Base-by-base conservation (phyloP, 2,888 invertebrate species). In the Vesta saturnalis region DNA sequence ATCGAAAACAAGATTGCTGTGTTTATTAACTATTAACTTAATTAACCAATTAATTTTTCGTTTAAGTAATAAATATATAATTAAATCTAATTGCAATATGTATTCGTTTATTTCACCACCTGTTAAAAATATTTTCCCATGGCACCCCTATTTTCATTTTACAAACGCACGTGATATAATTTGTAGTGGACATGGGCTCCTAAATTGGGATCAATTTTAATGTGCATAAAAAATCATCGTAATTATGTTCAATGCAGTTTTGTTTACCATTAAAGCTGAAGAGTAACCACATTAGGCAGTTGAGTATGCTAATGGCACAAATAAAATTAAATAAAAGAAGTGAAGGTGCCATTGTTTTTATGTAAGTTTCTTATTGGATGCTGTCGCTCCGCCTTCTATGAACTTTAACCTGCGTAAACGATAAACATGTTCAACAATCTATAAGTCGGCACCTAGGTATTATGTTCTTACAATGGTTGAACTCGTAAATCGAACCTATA, bases 221-320 rank as follows among this genome's bases (percentile, higher is more conserved):
- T 73, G 73, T 68, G 73, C 73, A 68, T 73, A 70, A 73, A n/a
- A 73, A 60, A 65, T 65, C 56, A 61, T 70, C 70, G 58, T 62
- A 71, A 62, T 59, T 68, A 69, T 67, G 69, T 69, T n/a, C n/a
- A n/a, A n/a, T n/a, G n/a, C n/a, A n/a, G n/a, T n/a, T n/a, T n/a
- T n/a, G n/a, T n/a, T n/a, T n/a, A n/a, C n/a, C n/a, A n/a, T n/a
- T n/a, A n/a, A n/a, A n/a, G n/a, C n/a, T n/a, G n/a, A n/a, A n/a
- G n/a, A n/a, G n/a, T n/a, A n/a, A n/a, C n/a, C n/a, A n/a, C n/a
- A n/a, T n/a, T n/a, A n/a, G n/a, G n/a, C n/a, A n/a, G n/a, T n/a
- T n/a, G n/a, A n/a, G n/a, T n/a, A n/a, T n/a, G n/a, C n/a, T n/a
- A n/a, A n/a, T n/a, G n/a, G n/a, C n/a, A n/a, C 64, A 58, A 12